Evolutionary conservation across 2,888 invertebrate species (phyloP), one percentile per base, ranked within the genome.

Genomic region (Norana najaformis): DNA sequence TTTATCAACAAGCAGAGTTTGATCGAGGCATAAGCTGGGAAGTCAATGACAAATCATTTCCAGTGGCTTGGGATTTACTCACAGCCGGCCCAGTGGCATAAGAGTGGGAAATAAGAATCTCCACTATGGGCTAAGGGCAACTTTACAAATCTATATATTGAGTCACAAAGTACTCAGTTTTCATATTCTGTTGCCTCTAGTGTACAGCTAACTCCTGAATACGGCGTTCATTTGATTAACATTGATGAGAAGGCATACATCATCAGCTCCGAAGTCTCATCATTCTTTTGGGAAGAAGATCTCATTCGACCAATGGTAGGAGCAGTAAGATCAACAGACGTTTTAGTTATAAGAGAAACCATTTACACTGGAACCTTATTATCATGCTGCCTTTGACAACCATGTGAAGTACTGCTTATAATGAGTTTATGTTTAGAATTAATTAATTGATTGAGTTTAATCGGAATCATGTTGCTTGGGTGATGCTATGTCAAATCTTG

Each of bases 211-310:
- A 93, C 93, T 18, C 91, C 91, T 16, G 89, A 92, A 34, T 88
- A 92, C 69, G 89, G 90, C 5, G 90, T 94, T 16, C 93, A 94
- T 88, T 47, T 94, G 47, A 92, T 94, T 83, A 93, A 93, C 91
- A 90, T 93, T 18, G 92, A 93, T 23, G 92, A 92, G 34, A 90
- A 90, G 18, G 92, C 93, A 11, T 93, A 93, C 90, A 90, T 93
- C 39, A 88, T 92, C 34, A 93, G 93, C 20, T 90, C 92, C 2
- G 94, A 94, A 85, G 92, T 94, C 69, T 94, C 94, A 0, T 90
- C 92, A 5, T 92, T 94, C n/a, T 92, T 94, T 90, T 94, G 94
- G 93, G 92, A 93, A 38, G 93, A 93, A 38, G 94, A 94, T 91
- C 92, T 94, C n/a, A 91, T 94, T 14, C 92, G 93, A 20, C 91